Conservation (phyloP, 2,888 invertebrate genomes). For the Orthosia incerta region DNA sequence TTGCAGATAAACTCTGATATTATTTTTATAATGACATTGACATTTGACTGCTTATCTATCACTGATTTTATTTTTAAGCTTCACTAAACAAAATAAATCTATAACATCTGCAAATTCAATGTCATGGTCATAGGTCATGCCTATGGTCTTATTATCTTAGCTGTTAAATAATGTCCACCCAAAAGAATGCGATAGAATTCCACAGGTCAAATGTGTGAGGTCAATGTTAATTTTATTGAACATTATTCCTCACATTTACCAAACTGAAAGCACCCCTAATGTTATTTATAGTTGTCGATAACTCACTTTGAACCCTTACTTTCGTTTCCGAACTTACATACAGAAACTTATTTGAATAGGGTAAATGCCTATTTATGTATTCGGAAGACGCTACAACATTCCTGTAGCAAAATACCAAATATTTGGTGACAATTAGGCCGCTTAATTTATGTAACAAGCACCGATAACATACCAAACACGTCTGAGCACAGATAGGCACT, state of each 20-base stretch:
- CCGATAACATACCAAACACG: conserved; percentile 72
- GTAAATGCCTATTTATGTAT: conserved; percentile 32
- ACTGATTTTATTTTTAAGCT: background rate
- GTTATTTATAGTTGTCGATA: conserved; percentile 50
- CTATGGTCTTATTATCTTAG: conserved; percentile 16
- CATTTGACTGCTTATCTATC: conserved; percentile 4
- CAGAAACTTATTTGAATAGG: conserved; percentile 47
- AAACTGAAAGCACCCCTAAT: conserved; percentile 40
- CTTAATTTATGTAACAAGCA: conserved; percentile 70
- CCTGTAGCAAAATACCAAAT: conserved; percentile 54
- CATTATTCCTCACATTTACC: conserved; percentile 27
- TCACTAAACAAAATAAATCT: background rate
- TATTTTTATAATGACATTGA: conserved; percentile 11
- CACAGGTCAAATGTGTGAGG: conserved; percentile 35
- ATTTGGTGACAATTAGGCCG: conserved; percentile 49
- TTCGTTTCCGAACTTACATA: conserved; percentile 37
- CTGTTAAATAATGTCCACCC: conserved; percentile 18
- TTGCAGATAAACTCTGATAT: background rate
- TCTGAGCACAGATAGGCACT: conserved; percentile 66
- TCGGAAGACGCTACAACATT: conserved; percentile 35
- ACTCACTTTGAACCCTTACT: conserved; percentile 53
- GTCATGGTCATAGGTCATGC: too few species aligned
- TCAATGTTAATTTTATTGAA: conserved; percentile 45
- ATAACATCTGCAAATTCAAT: background rate
- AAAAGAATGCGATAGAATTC: conserved; percentile 21